Percentiles rank a stretch among this genome's conserved stretches.
Conservation (phyloP, 2,888 invertebrate genomes). For the Heliconius ethilla region DNA sequence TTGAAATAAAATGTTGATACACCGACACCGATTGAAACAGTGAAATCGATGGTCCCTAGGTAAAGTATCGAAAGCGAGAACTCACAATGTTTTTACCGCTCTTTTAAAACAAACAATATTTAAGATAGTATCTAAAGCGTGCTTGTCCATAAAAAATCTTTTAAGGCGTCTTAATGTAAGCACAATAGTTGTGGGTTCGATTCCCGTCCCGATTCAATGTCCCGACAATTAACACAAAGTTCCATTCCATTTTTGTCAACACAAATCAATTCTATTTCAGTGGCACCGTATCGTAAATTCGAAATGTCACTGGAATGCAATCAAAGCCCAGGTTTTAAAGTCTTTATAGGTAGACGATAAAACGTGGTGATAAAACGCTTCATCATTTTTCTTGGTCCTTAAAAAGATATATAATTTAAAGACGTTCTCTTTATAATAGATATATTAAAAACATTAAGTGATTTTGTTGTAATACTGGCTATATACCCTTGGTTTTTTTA, state of each 20-base stretch:
- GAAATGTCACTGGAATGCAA: slow-evolving; percentile 43
- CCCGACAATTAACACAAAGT: background rate
- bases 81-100: too few species aligned
- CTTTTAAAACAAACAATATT: too few species aligned
- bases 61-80: too few species aligned
- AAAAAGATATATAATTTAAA: slow-evolving; percentile 42
- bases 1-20: too few species aligned
- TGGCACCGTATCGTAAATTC: slow-evolving; percentile 29
- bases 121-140: too few species aligned
- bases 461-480: background rate
- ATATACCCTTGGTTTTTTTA: background rate
- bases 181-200: too few species aligned
- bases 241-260: background rate
- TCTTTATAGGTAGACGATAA: slow-evolving; percentile 50
- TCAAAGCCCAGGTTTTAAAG: slow-evolving; percentile 47
- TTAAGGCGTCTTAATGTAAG: too few species aligned
- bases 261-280: slow-evolving; percentile 15
- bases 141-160: too few species aligned
- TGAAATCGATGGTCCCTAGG: too few species aligned
- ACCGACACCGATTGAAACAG: too few species aligned
- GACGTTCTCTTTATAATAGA: slow-evolving; percentile 19
- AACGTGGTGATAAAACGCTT: slow-evolving; percentile 41
- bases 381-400: slow-evolving; percentile 46
- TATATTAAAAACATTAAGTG: slow-evolving; percentile 13
- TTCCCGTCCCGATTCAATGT: background rate